Evolutionary conservation across 2,888 invertebrate genomes (phyloP).

Genomic region (Parasteatoda lunata): DNA sequence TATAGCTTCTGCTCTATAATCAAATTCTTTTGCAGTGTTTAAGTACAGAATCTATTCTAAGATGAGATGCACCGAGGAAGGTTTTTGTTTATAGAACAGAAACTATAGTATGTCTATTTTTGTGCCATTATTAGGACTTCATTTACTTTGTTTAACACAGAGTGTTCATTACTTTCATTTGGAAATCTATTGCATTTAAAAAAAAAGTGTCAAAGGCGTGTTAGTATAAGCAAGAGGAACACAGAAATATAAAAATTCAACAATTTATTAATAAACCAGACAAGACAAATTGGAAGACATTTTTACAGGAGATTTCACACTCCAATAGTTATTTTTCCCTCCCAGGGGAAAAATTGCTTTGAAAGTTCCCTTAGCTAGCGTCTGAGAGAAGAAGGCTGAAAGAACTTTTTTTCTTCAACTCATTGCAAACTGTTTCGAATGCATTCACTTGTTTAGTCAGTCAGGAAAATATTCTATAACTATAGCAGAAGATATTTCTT

Average conservation of each 20-base stretch:
- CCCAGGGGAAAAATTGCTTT: conserved; percentile 34
- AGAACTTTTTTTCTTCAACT: conserved; percentile 26
- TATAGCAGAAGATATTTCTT: background rate
- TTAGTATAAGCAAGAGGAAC: background rate
- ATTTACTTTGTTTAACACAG: too few species aligned
- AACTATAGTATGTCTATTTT: too few species aligned
- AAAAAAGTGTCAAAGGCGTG: too few species aligned
- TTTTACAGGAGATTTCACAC: conserved; percentile 56
- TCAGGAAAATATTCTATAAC: background rate
- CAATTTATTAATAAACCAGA: conserved; percentile 65
- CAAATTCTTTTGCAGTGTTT: too few species aligned
- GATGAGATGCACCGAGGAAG: too few species aligned
- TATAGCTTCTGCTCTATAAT: too few species aligned
- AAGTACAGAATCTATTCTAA: too few species aligned
- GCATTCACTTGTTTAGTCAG: background rate
- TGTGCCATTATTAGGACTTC: too few species aligned
- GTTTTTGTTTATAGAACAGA: too few species aligned
- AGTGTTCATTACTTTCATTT: too few species aligned
- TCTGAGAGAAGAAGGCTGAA: conserved; percentile 17
- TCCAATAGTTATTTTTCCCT: conserved; percentile 41
- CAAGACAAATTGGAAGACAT: conserved; percentile 66
- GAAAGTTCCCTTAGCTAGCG: conserved; percentile 23
- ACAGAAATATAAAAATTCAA: conserved; percentile 49
- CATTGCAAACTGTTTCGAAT: conserved; percentile 41
- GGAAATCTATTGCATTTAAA: too few species aligned